Percentiles rank a stretch among this genome's conserved stretches.
Evolutionary conservation across 1,140 invertebrate species (phyloP).

Genomic region (Zelostemma sp.): DNA sequence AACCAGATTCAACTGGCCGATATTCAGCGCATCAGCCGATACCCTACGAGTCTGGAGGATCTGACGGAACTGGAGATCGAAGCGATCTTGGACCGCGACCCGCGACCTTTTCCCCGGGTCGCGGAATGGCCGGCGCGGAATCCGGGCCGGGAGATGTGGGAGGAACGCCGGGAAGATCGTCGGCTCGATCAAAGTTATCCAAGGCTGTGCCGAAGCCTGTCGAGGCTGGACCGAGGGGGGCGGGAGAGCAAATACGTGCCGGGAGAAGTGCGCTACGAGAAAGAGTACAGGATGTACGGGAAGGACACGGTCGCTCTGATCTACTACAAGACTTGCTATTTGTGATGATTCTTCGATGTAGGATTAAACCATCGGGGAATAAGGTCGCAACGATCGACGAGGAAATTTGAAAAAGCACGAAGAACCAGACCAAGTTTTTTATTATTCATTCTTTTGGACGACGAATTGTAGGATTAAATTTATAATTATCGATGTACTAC

Average conservation of each 20-base stretch:
- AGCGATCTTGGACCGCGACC: conserved; percentile 49
- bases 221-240: conserved; percentile 41
- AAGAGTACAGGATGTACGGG: conserved; percentile 67
- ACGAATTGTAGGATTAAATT: too few species aligned
- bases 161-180: too few species aligned
- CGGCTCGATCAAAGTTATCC: conserved; percentile 52
- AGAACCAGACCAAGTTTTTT: too few species aligned
- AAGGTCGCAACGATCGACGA: conserved; percentile 25
- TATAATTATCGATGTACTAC: too few species aligned
- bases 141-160: neutral
- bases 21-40: conserved; percentile 45
- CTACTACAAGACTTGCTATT: conserved; percentile 69
- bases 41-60: conserved; percentile 61
- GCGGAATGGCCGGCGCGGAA: conserved; percentile 6
- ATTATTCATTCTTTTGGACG: too few species aligned
- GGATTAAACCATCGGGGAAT: too few species aligned
- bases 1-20: conserved; percentile 47
- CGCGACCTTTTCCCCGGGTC: conserved; percentile 30
- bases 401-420: too few species aligned
- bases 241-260: conserved; percentile 49
- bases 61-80: conserved; percentile 62
- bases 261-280: conserved; percentile 66
- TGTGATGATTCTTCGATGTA: conserved; percentile 67
- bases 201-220: conserved; percentile 54
- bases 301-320: conserved; percentile 67